phyloP scores from a whole-genome alignment of 2,113 vertebrate species.

The Sapajus apella region DNA sequence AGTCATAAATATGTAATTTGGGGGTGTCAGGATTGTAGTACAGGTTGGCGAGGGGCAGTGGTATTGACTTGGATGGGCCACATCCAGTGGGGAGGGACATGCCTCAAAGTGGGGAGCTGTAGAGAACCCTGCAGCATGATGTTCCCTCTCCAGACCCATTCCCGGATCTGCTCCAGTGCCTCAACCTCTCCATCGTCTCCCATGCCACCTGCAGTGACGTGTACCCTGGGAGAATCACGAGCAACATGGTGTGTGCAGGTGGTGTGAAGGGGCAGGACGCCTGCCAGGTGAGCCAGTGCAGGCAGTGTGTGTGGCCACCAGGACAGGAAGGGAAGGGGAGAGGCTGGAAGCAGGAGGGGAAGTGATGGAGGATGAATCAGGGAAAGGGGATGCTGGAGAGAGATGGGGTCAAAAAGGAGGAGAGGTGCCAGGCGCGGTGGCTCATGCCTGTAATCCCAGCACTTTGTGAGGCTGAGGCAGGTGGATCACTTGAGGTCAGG shows the following conservation, averaged over 20 bases:
- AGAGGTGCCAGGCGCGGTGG: accelerated
- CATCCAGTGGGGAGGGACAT: background rate
- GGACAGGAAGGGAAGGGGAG: background rate
- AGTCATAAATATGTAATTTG: background rate
- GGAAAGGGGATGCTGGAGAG: background rate
- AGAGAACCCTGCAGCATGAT: background rate
- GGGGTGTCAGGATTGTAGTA: background rate
- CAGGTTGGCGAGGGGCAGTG: background rate
- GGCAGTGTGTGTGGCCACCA: accelerated
- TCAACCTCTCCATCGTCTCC: conserved; percentile 59
- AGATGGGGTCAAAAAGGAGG: background rate
- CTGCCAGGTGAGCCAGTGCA: conserved; percentile 62
- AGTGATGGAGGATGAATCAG: background rate
- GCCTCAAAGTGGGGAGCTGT: background rate
- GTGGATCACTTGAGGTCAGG: too few species aligned
- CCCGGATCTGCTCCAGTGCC: conserved; percentile 72
- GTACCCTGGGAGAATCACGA: conserved; percentile 64
- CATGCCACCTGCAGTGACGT: background rate
- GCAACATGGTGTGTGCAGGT: conserved; percentile 71
- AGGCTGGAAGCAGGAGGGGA: background rate
- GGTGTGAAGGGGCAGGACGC: conserved; percentile 52
- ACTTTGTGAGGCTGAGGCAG: too few species aligned
- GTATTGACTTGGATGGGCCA: background rate
- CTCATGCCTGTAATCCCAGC: too few species aligned
- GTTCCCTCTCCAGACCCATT: conserved; percentile 42